Base-by-base conservation (phyloP, 2,888 invertebrate species). In the Lithophane leautieri region DNA sequence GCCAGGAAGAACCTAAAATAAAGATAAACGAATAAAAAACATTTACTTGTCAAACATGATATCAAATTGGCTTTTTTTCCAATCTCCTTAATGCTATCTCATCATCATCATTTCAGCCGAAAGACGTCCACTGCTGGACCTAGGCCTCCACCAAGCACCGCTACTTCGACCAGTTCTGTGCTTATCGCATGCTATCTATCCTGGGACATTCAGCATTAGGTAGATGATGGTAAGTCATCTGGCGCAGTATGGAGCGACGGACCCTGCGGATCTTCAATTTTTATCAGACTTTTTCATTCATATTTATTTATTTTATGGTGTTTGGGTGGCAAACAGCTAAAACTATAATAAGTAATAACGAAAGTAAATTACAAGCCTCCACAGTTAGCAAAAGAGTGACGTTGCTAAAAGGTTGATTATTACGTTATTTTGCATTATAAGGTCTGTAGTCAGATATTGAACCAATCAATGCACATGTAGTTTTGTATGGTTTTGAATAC, bases 1-100 rank as follows among this genome's bases (percentile, higher is more conserved):
- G 60, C 99, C 99, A 16, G 99, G 99, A 84, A 99, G 97, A 11
- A 98, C 97, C 98, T 98, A 7, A 94, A 94, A 79, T 56, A 82
- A 61, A 67, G 6, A 63, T 22, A 19, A 19, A 54, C 2, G 44
- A 11, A 28, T 54, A 61, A 54, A 7, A 72, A 61, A 19, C 40
- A 54, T 34, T 52, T 40, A 8, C 50, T 25, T 19, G 25, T 25
- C 12, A 44, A 25, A 19, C 19, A 25, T 63, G n/a, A 25, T 14
- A 54, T n/a, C 7, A n/a, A 52, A 54, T 54, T 54, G n/a, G 1
- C 3, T 52, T 12, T 28, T 34, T 22, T 34, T 60, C 11, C 22
- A 22, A 62, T 40, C n/a, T n/a, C n/a, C n/a, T n/a, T n/a, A n/a
- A n/a, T n/a, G n/a, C n/a, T n/a, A n/a, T n/a, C n/a, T n/a, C n/a